Base-by-base conservation (phyloP, 2,113 vertebrate genomes). In the Scalopus aquaticus region DNA sequence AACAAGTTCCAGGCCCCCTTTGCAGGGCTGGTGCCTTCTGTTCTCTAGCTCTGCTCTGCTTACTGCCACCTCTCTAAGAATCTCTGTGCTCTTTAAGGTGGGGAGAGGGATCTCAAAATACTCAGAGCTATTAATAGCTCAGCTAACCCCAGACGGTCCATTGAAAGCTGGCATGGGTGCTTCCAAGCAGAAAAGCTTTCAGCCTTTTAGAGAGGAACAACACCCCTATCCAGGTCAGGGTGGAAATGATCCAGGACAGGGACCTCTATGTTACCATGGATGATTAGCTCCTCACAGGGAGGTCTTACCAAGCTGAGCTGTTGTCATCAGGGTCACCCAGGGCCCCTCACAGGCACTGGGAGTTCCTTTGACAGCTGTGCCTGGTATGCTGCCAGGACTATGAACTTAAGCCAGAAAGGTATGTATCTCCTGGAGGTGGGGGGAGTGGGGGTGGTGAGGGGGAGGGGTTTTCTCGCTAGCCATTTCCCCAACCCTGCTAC, bases 31-130 rank as follows among this genome's bases (percentile, higher is more conserved):
- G 64, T 62, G n/a, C 65, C 24, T 67, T 82, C 93, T 89, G 76
- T 72, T 60, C 35, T 79, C 58, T 62, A 9, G 11, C 86, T 92
- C 77, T 58, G 67, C 83, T 93, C 96, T 84, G 91, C 56, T 95
- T 82, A 91, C 81, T 84, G 93, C 94, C 96, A 96, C 96, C 95
- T 97, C 96, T 97, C 97, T 94, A 97, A 97, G 97, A 96, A 97
- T 97, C 84, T 93, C 93, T 69, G 65, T 89, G 93, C 96, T 96
- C 95, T 96, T 95, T 88, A 95, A 96, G 92, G 77, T 95, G 67
- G 85, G 72, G 95, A 95, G 56, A 93, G 72, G 80, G 94, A 97
- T 95, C 95, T 97, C 95, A 95, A 97, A 97, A 97, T 96, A 97
- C 95, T 93, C 95, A 78, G 72, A 69, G 84, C 94, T 97, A 97